A percentile compares a stretch with the other conserved stretches of the same genome.
These are phyloP conservation scores for Coelogynopora nodosa DNA, from an alignment of 2,888 invertebrate species.

Conservation along the genomic window DNA sequence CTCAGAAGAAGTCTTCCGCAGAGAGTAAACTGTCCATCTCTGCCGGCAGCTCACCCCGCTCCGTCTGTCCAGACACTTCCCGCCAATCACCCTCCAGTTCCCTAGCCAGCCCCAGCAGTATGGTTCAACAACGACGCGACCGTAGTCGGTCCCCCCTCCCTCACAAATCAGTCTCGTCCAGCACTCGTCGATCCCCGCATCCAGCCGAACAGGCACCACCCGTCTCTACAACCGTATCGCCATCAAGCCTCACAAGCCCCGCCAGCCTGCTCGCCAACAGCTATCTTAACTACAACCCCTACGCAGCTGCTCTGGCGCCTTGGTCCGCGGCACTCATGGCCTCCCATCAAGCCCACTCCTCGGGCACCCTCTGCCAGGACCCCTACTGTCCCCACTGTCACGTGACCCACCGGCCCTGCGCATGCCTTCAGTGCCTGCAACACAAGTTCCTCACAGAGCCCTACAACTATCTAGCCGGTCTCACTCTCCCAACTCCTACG, in stretches of 20 bases:
- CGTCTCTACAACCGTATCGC: neutral
- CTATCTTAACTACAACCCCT: slow-evolving; percentile 6
- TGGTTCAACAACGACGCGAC: neutral
- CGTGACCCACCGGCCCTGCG: slow-evolving; percentile 14
- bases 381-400: slow-evolving; percentile 16
- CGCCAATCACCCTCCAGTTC: slow-evolving; percentile 18
- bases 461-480: slow-evolving; percentile 4
- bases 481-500: neutral
- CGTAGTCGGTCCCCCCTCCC: neutral
- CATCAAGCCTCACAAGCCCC: neutral
- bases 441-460: slow-evolving; percentile 15
- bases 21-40: neutral
- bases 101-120: neutral
- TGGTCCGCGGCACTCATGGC: slow-evolving; percentile 26
- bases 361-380: neutral
- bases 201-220: neutral
- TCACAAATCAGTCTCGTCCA: neutral
- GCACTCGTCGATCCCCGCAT: neutral
- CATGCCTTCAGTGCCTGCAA: neutral
- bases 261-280: neutral
- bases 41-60: neutral
- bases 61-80: neutral
- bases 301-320: neutral
- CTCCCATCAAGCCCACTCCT: neutral
- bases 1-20: neutral